Percentiles rank a stretch among this genome's conserved stretches.
phyloP scores from a whole-genome alignment of 2,888 invertebrate species.

The Drosophila monieri region DNA sequence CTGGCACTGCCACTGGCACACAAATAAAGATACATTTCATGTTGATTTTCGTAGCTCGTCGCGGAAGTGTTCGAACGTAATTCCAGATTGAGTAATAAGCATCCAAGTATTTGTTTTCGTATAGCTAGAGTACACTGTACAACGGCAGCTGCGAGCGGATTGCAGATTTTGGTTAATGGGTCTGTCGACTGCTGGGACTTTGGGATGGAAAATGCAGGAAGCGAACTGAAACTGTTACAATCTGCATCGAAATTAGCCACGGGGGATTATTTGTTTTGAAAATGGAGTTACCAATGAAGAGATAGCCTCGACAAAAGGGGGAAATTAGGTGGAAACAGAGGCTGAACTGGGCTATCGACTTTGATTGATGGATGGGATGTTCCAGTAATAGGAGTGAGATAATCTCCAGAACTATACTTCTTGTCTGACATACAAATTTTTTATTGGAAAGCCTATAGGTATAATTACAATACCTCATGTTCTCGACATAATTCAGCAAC shows the following conservation, averaged over 20 bases:
- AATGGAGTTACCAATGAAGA: slow-evolving; percentile 38
- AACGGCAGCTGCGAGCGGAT: slow-evolving; percentile 71
- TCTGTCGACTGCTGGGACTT: slow-evolving; percentile 52
- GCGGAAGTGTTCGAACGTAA: slow-evolving; percentile 47
- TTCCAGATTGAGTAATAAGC: slow-evolving; percentile 69
- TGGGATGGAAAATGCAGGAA: slow-evolving; percentile 63
- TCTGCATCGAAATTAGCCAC: slow-evolving; percentile 61
- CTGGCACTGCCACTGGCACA: slow-evolving; percentile 3
- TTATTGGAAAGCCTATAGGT: too few species aligned
- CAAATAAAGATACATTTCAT: slow-evolving; percentile 35
- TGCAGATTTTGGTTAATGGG: slow-evolving; percentile 68
- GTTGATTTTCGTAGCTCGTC: slow-evolving; percentile 39
- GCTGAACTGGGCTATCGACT: slow-evolving; percentile 4
- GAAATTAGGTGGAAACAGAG: slow-evolving; percentile 3
- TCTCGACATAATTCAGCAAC: slow-evolving; percentile 11
- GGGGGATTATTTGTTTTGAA: slow-evolving; percentile 46
- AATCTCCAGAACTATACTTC: background rate
- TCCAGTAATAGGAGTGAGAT: background rate
- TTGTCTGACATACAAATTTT: background rate
- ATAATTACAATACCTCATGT: slow-evolving; percentile 20
- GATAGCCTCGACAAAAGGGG: background rate
- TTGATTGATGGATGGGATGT: slow-evolving; percentile 5
- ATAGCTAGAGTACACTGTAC: background rate
- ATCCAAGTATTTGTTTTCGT: slow-evolving; percentile 50
- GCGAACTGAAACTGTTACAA: slow-evolving; percentile 67